Base-by-base conservation (phyloP, 2,888 invertebrate genomes). In the Tineola bisselliella region DNA sequence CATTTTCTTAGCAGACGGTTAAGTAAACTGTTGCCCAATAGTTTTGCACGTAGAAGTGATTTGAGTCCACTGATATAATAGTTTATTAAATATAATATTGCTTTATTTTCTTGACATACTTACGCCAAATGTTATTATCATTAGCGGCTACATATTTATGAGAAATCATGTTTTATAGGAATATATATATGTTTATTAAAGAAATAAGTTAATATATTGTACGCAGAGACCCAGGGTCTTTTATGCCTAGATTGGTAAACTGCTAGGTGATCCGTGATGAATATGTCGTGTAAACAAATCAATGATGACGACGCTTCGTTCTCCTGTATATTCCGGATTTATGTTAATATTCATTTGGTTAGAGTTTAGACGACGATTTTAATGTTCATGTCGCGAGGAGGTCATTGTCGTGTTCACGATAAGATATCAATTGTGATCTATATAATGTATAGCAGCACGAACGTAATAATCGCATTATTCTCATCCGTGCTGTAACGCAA, bases 351-450 rank as follows among this genome's bases (percentile, higher is more conserved):
- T 25, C 6, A 25, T 25, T 25, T 25, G 25, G 25, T 2, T 25
- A 44, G 3, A 3, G 13, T 18, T 15, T 15, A 18, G n/a, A 48
- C 48, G 48, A 3, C n/a, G 48, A 48, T 12, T 38, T 38, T 10
- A 38, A 38, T 10, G 66, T 69, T 70, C 70, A 66, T 64, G 67
- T 66, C 66, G 68, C 66, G 65, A 66, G 65, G 67, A 63, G 70
- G 72, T 73, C 72, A 67, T 64, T 61, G 63, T 58, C 64, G 66
- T 64, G 65, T 64, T 64, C 65, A 66, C 68, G 68, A 68, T 69
- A 66, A 67, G 66, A 64, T 64, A 64, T 64, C 65, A 67, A 73
- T 73, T 68, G 64, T 64, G 69, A 70, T 72, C 69, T 69, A 65
- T 62, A 59, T 48, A 60, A 62, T 52, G 62, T 44, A 33, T 54